Base-by-base conservation (phyloP, 2,113 vertebrate species). In the Rafetus swinhoei region DNA sequence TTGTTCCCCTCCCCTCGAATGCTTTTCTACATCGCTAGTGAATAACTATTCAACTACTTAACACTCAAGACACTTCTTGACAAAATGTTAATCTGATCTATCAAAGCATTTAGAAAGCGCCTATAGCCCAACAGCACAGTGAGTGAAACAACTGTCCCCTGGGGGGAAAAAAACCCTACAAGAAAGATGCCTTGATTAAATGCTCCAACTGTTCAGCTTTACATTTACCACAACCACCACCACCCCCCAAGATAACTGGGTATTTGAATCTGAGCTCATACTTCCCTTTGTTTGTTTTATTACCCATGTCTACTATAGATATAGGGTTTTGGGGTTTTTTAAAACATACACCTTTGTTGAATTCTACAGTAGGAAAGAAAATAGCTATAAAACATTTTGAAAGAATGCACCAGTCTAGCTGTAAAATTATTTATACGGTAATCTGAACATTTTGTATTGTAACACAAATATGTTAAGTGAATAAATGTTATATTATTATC, bases 61-160 rank as follows among this genome's bases (percentile, higher is more conserved):
- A 90, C 59, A 88, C 19, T 56, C 60, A 84, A 96, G 79, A 93
- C 92, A 59, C 92, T 69, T 69, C 65, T 35, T 35, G 32, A 45
- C 92, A 82, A 0, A 65, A 77, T 77, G 77, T 94, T 93, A 90
- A 95, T 89, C 56, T 84, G 86, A 65, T 65, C 29, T 7, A 65
- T 29, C 29, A 32, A 29, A 95, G 10, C 87, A 91, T 81, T 92
- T 83, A 84, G 62, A 65, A 91, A 95, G 93, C 80, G 91, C 53
- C 35, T 92, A 91, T 56, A 94, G 32, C 32, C 14, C 65, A 69
- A 19, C 18, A 69, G 32, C 16, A 94, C 91, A 97, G 59, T 84
- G 60, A 93, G 88, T 82, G 87, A 90, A 96, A 95, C 85, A 90
- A 92, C 83, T 84, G 92, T n/a, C 95, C 95, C 94, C 87, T 85